Percentiles rank a stretch among this genome's conserved stretches.
Evolutionary conservation across 2,888 invertebrate species (phyloP).

Genomic region (Nemotelus nigrinus): DNA sequence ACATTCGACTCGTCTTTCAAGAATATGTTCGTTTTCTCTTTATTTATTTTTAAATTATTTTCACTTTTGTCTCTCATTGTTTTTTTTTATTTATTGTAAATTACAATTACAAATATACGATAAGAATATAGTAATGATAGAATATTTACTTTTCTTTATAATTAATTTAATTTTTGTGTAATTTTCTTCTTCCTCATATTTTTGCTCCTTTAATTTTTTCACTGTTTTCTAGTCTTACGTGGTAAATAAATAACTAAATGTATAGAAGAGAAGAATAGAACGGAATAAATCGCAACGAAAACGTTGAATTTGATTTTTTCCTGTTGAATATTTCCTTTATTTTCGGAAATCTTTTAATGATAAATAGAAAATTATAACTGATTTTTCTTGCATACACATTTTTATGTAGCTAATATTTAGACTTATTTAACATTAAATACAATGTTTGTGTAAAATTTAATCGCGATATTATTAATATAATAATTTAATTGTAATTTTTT

Average conservation of each 20-base stretch:
- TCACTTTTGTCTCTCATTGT: slow-evolving; percentile 42
- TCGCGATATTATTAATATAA: slow-evolving; percentile 39
- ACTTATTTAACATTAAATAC: slow-evolving; percentile 27
- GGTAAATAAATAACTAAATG: slow-evolving; percentile 10
- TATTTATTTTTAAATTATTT: slow-evolving; percentile 24
- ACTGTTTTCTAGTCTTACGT: background rate
- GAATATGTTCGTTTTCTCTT: slow-evolving; percentile 45
- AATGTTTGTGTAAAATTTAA: slow-evolving; percentile 30
- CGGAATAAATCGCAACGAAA: background rate
- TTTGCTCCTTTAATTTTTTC: slow-evolving; percentile 20
- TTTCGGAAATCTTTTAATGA: slow-evolving; percentile 10
- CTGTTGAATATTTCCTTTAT: slow-evolving; percentile 4
- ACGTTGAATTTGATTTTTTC: background rate
- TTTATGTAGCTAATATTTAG: background rate
- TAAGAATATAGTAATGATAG: slow-evolving; percentile 50
- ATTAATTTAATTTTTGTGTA: slow-evolving; percentile 37
- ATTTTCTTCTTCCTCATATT: slow-evolving; percentile 20
- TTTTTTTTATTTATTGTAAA: slow-evolving; percentile 36
- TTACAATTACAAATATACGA: slow-evolving; percentile 51
- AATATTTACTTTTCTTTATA: slow-evolving; percentile 32
- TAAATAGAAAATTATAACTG: background rate
- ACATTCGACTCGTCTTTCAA: slow-evolving; percentile 32
- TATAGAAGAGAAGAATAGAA: background rate
- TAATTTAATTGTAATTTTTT: slow-evolving; percentile 36
- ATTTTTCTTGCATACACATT: slow-evolving; percentile 11